These are phyloP conservation scores for Girardia tigrina DNA, from an alignment of 2,888 invertebrate genomes.

Conservation along the genomic window DNA sequence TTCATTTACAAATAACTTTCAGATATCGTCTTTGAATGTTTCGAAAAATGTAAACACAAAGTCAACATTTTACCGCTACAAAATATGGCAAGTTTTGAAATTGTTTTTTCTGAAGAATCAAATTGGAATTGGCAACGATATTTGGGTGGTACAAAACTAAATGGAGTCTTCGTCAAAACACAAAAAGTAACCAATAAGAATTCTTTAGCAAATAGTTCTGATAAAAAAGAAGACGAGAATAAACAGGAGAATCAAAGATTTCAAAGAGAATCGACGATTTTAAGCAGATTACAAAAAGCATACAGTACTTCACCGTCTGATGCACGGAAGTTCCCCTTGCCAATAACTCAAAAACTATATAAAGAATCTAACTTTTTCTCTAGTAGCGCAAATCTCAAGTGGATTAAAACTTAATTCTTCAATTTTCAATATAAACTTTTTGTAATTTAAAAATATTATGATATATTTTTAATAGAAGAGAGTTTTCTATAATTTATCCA, in stretches of 20 bases:
- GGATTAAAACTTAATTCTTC: not conserved
- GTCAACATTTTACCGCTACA: slow-evolving; percentile 43
- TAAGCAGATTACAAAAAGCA: not conserved
- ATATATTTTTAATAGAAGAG: no score
- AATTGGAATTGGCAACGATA: slow-evolving; percentile 9
- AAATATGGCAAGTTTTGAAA: slow-evolving; percentile 40
- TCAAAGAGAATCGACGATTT: not conserved
- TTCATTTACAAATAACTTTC: slow-evolving; percentile 15
- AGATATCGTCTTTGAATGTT: slow-evolving; percentile 46
- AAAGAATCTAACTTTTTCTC: not conserved
- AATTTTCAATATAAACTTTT: not conserved
- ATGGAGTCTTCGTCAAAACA: not conserved
- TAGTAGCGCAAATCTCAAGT: not conserved
- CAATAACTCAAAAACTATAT: not conserved
- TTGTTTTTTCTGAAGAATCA: slow-evolving; percentile 35
- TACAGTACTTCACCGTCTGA: not conserved
- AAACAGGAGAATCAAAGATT: not conserved
- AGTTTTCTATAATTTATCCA: no score
- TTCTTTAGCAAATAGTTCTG: not conserved
- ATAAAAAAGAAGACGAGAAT: not conserved
- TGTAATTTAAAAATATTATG: not conserved
- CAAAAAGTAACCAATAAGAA: not conserved
- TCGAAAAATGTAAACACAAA: slow-evolving; percentile 44
- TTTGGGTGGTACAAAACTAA: not conserved
- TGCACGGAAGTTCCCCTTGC: not conserved